These are phyloP conservation scores for Pachyuromys duprasi DNA, from an alignment of 2,797 vertebrate species.

Conservation along the genomic window DNA sequence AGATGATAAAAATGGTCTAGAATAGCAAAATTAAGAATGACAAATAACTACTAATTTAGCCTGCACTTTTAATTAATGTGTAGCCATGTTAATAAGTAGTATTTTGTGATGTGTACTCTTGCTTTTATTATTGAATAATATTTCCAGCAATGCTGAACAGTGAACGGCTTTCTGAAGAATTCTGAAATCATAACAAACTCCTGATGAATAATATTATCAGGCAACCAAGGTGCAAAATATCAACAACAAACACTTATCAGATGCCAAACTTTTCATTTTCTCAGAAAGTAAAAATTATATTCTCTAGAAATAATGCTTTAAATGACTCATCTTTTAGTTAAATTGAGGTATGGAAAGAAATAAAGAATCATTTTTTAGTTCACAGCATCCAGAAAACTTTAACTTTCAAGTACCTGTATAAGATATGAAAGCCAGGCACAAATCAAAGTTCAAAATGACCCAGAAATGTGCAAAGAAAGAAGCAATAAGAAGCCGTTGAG, in stretches of 20 bases:
- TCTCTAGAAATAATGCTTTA: conserved; percentile 34
- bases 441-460: background rate
- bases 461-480: background rate
- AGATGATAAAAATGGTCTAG: background rate
- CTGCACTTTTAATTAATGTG: conserved; percentile 76
- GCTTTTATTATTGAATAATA: conserved; percentile 83
- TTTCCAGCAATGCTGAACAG: conserved; percentile 62
- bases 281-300: background rate
- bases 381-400: background rate
- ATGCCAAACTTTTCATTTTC: background rate
- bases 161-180: conserved; percentile 52
- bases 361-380: background rate
- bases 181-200: background rate
- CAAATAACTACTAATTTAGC: conserved; percentile 77
- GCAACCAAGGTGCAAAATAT: background rate
- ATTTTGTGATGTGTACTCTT: conserved; percentile 77
- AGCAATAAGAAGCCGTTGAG: background rate
- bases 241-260: background rate
- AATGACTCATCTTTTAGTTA: background rate
- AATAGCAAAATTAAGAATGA: background rate
- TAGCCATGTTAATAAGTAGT: conserved; percentile 55
- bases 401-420: conserved; percentile 1
- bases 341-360: background rate
- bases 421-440: background rate
- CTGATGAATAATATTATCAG: background rate